Base-by-base conservation (phyloP, 2,888 invertebrate genomes). In the Frankliniella fusca region DNA sequence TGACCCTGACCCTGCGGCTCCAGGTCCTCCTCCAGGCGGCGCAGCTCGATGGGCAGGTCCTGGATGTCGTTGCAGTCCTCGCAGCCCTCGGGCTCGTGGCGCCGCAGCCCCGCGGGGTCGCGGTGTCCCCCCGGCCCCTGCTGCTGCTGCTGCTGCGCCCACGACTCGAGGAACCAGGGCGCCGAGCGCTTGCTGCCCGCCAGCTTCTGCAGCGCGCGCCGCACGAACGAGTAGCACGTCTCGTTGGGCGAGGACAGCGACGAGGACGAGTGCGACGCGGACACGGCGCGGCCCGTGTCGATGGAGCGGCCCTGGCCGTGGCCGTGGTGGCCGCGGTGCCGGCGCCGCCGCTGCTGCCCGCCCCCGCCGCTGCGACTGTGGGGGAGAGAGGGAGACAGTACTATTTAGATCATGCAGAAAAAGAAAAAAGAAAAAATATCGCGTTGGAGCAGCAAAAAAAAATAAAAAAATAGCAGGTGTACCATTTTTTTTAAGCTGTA, bases 211-310 rank as follows among this genome's bases (percentile, higher is more conserved):
- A 85, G 85, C 80, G 97, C 97, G 86, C 95, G 91, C 80, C 97
- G 90, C 9, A 97, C 96, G 87, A 97, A 97, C 86, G 96, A 96
- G 88, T 97, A 97, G 87, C 97, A 97, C 7, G 96, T 96, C 89
- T 97, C 97, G 87, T 96, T 96, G 8, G 97, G 97, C 18, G 96
- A 96, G 84, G 95, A 96, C 81, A 96, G 96, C 65, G 96, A 90
- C 84, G 95, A 96, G 38, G 96, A 96, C 85, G 95, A 95, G 28
- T 93, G 94, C 1, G 88, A 88, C 80, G 87, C 87, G 83, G 86
- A 86, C 81, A 84, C 82, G 83, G 87, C 90, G 81, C 91, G 85
- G 82, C 92, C 88, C 7, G 93, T 93, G 87, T 93, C 93, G 82
- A 92, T 92, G 85, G 93, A 92, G 84, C 93, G 91, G 84, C 92